Evolutionary conservation across 2,888 invertebrate species (phyloP), one percentile per base, ranked within the genome.

Genomic region (Thera britannica): DNA sequence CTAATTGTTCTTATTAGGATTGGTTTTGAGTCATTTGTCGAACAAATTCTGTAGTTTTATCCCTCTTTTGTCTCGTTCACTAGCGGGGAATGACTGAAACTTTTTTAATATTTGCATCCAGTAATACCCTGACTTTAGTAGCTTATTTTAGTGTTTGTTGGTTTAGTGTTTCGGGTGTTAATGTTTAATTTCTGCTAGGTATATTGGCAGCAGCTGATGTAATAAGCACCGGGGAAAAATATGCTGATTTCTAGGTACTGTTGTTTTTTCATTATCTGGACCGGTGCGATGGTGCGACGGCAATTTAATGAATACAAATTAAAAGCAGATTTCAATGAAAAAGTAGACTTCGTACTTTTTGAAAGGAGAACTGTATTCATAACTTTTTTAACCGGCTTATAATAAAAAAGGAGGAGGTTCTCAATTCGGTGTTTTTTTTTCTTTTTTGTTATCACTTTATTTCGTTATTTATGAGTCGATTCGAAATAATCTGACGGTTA

Each of bases 1-100:
- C 56, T 71, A 69, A 74, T 74, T 73, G 71, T 58, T 56, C 62
- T 67, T 70, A 74, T 74, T 73, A 70, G 58, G 64, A 59, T 60
- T 57, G 63, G 66, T 62, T 70, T 63, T 41, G 48, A 56, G 60
- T 66, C 52, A 60, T 54, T 62, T 60, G 59, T 38, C 8, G 62
- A 44, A 58, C 46, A 64, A 64, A 44, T 67, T 62, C 58, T 36
- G 57, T 60, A 62, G 62, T 68, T 62, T 62, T 54, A 58, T 49
- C 61, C 23, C 52, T 38, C 48, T 52, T 68, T 55, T 62, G 58
- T 54, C 48, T 12, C 48, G 58, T 59, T 64, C 60, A 57, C 60
- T 68, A 63, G 46, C 54, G 54, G 8, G 36, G 58, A 46, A 58
- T 59, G 46, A 34, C 58, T 52, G 38, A 56, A 66, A 66, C 59